Base-by-base conservation (phyloP, 2,113 vertebrate genomes). In the Phaethornis superciliosus region DNA sequence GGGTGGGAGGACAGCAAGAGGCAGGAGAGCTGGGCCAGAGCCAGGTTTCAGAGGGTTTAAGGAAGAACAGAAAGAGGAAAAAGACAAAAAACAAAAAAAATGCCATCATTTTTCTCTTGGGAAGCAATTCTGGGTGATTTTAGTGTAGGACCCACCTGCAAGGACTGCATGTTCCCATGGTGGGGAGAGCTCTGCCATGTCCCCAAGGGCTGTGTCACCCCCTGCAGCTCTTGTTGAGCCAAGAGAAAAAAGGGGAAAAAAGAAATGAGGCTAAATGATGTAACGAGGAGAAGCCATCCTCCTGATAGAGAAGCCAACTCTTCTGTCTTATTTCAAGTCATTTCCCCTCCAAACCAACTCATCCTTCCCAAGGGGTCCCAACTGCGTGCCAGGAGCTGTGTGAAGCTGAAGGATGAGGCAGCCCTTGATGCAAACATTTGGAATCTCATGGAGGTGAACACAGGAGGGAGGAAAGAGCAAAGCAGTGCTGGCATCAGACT, bases 361-460 rank as follows among this genome's bases (percentile, higher is more conserved):
- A 52, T 56, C 55, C n/a, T 65, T 80, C 46, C 35, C 52, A 21
- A 24, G 24, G 0, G 0, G 17, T 58, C 42, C 71, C 52, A 85
- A 42, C 23, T 15, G 13, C 1, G 0, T 8, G 14, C 40, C 74
- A 46, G 56, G 40, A 70, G 40, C 75, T 28, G 8, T 0, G 0
- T 3, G 24, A 75, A 70, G 75, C 51, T 0, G 1, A 55, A 77
- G 71, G 19, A n/a, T 40, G 51, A 77, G 46, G 32, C 24, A 26
- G 16, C 42, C n/a, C 58, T 49, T 14, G 30, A 69, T 64, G 71
- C 42, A 55, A 71, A 42, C 9, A 5, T 44, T n/a, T 79, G 60
- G n/a, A 70, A 3, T 9, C 10, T 33, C 42, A 85, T 1, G 7
- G 28, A 46, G 63, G 11, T 2, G 22, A 56, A 49, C 27, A 28